Percentiles rank a stretch among this genome's conserved stretches.
phyloP scores from a whole-genome alignment of 2,888 invertebrate species.

The Pristionchus arcanus region DNA sequence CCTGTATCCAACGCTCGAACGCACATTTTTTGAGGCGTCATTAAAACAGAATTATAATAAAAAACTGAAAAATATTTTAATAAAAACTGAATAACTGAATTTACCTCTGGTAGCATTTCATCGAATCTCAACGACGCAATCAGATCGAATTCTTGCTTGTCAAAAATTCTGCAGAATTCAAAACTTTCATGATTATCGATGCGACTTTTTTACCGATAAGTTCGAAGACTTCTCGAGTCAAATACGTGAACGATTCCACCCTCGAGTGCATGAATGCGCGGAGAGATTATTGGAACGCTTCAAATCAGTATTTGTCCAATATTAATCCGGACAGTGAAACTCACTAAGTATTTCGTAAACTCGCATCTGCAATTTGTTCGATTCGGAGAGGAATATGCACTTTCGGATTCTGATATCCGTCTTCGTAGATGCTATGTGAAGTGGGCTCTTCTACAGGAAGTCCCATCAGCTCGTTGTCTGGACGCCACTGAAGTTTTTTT shows the following conservation, averaged over 20 bases:
- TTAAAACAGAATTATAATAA: neutral
- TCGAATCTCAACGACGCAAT: conserved; percentile 29
- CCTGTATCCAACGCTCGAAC: neutral
- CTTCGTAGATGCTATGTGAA: conserved; percentile 7
- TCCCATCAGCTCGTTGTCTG: neutral
- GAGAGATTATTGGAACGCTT: neutral
- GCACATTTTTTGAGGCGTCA: neutral
- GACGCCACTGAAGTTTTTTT: neutral
- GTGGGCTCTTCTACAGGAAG: neutral
- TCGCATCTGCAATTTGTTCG: neutral
- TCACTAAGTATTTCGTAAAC: conserved; percentile 14
- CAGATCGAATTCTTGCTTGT: conserved; percentile 21
- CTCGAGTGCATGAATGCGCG: neutral
- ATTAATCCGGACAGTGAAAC: neutral
- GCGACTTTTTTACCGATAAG: neutral
- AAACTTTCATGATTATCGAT: neutral
- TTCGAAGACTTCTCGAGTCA: conserved; percentile 26
- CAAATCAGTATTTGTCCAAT: neutral
- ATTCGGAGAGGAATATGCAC: conserved; percentile 31
- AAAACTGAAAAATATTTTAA: no score
- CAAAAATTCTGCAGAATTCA: neutral
- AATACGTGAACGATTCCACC: conserved; percentile 48
- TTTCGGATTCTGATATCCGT: conserved; percentile 3
- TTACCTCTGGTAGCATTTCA: conserved; percentile 13
- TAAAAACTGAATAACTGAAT: no score